Conservation (phyloP, 1,140 invertebrate genomes). For the Drosophila ogumai region DNA sequence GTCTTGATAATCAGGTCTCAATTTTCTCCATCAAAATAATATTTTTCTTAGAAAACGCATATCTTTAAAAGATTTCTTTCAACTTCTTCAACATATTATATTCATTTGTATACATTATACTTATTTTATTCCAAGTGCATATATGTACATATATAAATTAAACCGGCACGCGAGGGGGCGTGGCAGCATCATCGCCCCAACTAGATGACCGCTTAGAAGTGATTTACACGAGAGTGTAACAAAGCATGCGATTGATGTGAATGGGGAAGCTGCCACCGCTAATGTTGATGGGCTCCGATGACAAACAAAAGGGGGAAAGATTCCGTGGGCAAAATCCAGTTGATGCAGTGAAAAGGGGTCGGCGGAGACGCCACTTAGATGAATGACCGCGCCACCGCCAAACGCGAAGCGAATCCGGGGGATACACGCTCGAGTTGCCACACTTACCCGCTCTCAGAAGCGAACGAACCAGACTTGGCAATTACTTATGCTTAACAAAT, state of each 20-base stretch:
- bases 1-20: too few relatives aligned
- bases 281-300: slow-evolving; percentile 16
- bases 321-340: not conserved
- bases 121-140: not conserved
- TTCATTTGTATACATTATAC: too few relatives aligned
- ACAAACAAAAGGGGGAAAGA: slow-evolving; percentile 13
- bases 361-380: slow-evolving; percentile 24
- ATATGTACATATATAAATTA: slow-evolving; percentile 8
- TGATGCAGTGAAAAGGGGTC: not conserved
- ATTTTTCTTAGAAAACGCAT: too few relatives aligned
- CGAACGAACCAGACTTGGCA: slow-evolving; percentile 23
- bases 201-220: slow-evolving; percentile 49
- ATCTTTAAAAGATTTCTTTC: too few relatives aligned
- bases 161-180: slow-evolving; percentile 47
- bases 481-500: slow-evolving; percentile 57
- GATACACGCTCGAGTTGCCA: slow-evolving; percentile 44
- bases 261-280: slow-evolving; percentile 19
- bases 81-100: too few relatives aligned
- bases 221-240: slow-evolving; percentile 61
- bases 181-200: slow-evolving; percentile 2
- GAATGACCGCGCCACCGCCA: slow-evolving; percentile 35
- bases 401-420: slow-evolving; percentile 19
- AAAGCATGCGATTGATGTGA: slow-evolving; percentile 57
- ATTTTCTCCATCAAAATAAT: too few relatives aligned
- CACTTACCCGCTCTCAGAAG: slow-evolving; percentile 14